phyloP scores from a whole-genome alignment of 2,797 vertebrate species.

The Pteropus rufus region DNA sequence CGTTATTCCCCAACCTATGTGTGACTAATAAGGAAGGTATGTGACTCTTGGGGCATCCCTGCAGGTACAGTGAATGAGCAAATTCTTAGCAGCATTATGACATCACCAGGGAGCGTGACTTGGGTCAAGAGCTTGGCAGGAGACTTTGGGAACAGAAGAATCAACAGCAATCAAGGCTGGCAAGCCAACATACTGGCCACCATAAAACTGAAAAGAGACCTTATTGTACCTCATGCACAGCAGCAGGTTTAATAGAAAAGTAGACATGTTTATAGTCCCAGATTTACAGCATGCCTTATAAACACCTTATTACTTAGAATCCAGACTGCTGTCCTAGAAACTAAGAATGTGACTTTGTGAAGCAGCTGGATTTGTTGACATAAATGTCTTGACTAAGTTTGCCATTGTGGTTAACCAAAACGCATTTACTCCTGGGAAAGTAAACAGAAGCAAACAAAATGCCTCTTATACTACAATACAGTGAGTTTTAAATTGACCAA shows the following conservation, averaged over 20 bases:
- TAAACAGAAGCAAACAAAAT: slow-evolving; percentile 86
- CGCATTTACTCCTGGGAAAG: slow-evolving; percentile 84
- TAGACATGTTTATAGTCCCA: slow-evolving; percentile 85
- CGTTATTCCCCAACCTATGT: slow-evolving; percentile 52
- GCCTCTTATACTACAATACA: slow-evolving; percentile 85
- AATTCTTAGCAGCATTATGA: slow-evolving; percentile 80
- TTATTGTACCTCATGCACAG: slow-evolving; percentile 83
- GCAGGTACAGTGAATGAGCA: slow-evolving; percentile 79
- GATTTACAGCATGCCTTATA: slow-evolving; percentile 86
- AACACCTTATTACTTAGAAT: slow-evolving; percentile 87
- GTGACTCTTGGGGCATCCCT: slow-evolving; percentile 73
- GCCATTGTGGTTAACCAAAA: slow-evolving; percentile 88
- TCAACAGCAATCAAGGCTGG: slow-evolving; percentile 83
- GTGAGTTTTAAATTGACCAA: slow-evolving; percentile 79
- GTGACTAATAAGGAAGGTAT: slow-evolving; percentile 64
- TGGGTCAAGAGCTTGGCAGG: slow-evolving; percentile 84
- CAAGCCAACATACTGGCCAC: slow-evolving; percentile 81
- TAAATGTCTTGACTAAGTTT: slow-evolving; percentile 83
- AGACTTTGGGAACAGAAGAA: slow-evolving; percentile 81
- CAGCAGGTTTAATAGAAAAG: slow-evolving; percentile 85
- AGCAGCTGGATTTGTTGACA: slow-evolving; percentile 84
- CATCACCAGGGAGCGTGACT: slow-evolving; percentile 82
- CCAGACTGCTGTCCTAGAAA: slow-evolving; percentile 87
- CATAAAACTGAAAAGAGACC: slow-evolving; percentile 83
- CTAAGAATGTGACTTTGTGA: slow-evolving; percentile 86